Base-by-base conservation (phyloP, 2,113 vertebrate genomes). In the Terrapene triunguis region DNA sequence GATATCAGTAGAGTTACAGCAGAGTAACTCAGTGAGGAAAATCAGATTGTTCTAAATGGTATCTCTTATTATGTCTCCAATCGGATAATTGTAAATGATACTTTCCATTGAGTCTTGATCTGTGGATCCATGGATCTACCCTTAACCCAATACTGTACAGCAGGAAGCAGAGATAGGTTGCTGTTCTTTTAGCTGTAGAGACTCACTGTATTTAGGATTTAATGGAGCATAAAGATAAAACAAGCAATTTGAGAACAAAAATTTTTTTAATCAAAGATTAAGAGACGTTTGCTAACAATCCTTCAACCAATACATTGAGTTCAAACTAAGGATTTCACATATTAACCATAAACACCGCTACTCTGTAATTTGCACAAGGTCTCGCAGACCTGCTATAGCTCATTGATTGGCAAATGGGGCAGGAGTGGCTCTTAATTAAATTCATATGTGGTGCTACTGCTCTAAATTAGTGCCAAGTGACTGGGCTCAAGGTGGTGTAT, bases 391-490 rank as follows among this genome's bases (percentile, higher is more conserved):
- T 97, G 83, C 78, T 96, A 53, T 69, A 93, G 84, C 62, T 96
- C 89, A 82, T 84, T 94, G 94, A 82, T 47, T 92, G 80, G 51
- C 85, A 96, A 97, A 97, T 92, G 89, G 88, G 38, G 83, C 82
- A 82, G 94, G 14, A 53, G 47, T 84, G 51, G 27, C 44, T 96
- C 91, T 97, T 97, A 97, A 97, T 98, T 96, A 96, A 97, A 95
- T 91, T 97, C 85, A 1, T 92, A 47, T 87, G 84, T 89, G 83
- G 47, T 90, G 21, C 53, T 25, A 89, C 50, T 93, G 80, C 72
- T 88, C 85, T 93, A 94, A 96, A 97, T 95, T 94, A 95, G 65
- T 86, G 86, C 84, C 84, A 91, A 96, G 65, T 85, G 82, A 53
- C 29, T 47, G 51, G 24, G 83, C 44, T 91, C 74, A 82, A 89